Evolutionary conservation across 2,797 vertebrate genomes (phyloP), one percentile per base, ranked within the genome.

Genomic region (Darevskia mixta): DNA sequence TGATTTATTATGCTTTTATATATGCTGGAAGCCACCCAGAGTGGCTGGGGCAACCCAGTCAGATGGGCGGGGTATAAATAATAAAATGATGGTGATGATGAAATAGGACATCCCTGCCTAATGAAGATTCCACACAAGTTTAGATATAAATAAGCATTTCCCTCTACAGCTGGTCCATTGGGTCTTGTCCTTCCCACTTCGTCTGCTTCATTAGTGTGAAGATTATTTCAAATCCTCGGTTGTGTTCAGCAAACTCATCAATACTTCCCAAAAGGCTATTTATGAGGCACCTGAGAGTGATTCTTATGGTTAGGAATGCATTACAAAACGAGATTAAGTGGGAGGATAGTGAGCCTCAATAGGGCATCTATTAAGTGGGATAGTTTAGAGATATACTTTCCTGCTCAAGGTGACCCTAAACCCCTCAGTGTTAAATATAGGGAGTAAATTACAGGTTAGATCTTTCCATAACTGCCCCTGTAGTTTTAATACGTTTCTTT

Each of bases 201-300:
- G 45, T 79, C 15, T 73, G 15, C 35, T 81, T 76, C 71, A 89
- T 88, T 89, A 89, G 45, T n/a, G 27, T 32, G n/a, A 75, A 81
- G 49, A 64, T 85, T 75, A 80, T 81, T 89, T 82, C 71, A 89
- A 27, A 85, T 81, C 32, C 69, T 75, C 25, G n/a, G 32, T 25
- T 85, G 69, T 49, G 79, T 55, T 85, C 55, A 66, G 67, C 79
- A 81, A 86, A 89, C 32, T 85, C 88, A 81, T 89, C 71, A 85
- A 81, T 85, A 89, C 32, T 81, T 85, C 83, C 88, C 83, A 29
- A 89, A 81, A 85, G 78, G 71, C 58, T 89, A 75, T 66, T 83
- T 83, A 83, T 55, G 73, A 67, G 83, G 71, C 35, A 88, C 78
- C 87, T 66, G 58, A 80, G 78, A 85, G 71, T 75, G 71, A 85